Conservation (phyloP, 2,113 vertebrate genomes). For the Gasterosteus nipponicus region DNA sequence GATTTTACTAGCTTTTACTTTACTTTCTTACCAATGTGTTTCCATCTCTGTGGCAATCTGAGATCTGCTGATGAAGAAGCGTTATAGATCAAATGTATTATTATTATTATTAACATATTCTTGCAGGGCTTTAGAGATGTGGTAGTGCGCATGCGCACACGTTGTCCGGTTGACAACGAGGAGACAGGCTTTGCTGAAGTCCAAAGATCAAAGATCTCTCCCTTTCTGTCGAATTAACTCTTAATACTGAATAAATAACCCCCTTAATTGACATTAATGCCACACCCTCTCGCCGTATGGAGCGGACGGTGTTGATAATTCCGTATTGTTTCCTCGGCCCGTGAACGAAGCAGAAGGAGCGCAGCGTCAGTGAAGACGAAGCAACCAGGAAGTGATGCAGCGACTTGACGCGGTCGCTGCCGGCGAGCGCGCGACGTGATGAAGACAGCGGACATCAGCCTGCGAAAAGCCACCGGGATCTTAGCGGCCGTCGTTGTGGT, state of each 20-base stretch:
- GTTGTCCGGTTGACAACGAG: background rate
- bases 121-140: background rate
- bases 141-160: conserved; percentile 47
- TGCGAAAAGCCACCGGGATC: conserved; percentile 36
- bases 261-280: background rate
- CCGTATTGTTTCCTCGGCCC: too few relatives aligned
- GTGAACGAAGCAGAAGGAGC: conserved; percentile 5
- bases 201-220: background rate
- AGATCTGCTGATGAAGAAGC: too few relatives aligned
- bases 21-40: too few relatives aligned
- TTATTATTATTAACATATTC: background rate
- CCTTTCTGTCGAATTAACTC: background rate
- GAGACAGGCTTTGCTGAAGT: background rate
- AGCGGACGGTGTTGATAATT: too few relatives aligned
- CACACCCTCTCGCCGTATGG: too few relatives aligned
- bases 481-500: conserved; percentile 48
- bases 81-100: too few relatives aligned
- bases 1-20: too few relatives aligned
- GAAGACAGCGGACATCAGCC: conserved; percentile 23
- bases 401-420: fast-evolving
- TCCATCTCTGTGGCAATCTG: too few relatives aligned
- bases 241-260: background rate
- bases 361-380: background rate
- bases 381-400: conserved; percentile 70
- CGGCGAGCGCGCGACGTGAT: background rate